Percentiles rank a stretch among this genome's conserved stretches.
Evolutionary conservation across 2,797 vertebrate species (phyloP).

Genomic region (Enoplosus armatus): DNA sequence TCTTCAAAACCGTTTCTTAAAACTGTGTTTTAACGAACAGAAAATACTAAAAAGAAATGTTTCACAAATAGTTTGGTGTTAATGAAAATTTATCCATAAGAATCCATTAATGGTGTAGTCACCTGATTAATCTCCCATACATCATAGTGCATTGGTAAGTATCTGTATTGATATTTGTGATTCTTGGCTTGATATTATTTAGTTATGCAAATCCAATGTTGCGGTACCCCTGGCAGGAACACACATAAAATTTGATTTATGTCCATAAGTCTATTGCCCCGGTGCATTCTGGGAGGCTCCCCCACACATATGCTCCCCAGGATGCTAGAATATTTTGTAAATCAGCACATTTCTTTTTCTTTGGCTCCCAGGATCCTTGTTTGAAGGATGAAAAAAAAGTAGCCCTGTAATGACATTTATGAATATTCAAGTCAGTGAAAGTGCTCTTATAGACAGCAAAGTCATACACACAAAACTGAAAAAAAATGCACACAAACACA

Average conservation of each 20-base stretch:
- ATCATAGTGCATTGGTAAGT: not conserved
- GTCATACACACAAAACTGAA: not conserved
- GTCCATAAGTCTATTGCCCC: not conserved
- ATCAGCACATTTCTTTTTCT: constrained; percentile 7
- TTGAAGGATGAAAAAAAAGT: constrained; percentile 1
- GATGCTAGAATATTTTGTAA: constrained; percentile 1
- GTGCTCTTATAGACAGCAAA: not conserved
- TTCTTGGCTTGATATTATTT: not conserved
- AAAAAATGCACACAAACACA: constrained; percentile 19
- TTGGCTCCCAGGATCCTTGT: not conserved
- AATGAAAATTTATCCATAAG: not conserved
- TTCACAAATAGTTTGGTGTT: not conserved
- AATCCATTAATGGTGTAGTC: not conserved
- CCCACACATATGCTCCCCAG: not conserved
- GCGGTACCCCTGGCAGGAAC: not conserved
- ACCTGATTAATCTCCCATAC: not conserved
- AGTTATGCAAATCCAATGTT: not conserved
- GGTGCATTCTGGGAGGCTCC: not conserved
- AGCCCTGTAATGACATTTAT: constrained; percentile 12
- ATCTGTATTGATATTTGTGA: not conserved
- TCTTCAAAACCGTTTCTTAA: no score
- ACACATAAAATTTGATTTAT: not conserved
- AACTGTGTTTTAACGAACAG: no score
- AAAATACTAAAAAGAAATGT: not conserved
- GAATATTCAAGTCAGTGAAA: constrained; percentile 38